phyloP scores from a whole-genome alignment of 37 sponge, comb jelly and placozoan species.

The Aphrocallistes beatrix region DNA sequence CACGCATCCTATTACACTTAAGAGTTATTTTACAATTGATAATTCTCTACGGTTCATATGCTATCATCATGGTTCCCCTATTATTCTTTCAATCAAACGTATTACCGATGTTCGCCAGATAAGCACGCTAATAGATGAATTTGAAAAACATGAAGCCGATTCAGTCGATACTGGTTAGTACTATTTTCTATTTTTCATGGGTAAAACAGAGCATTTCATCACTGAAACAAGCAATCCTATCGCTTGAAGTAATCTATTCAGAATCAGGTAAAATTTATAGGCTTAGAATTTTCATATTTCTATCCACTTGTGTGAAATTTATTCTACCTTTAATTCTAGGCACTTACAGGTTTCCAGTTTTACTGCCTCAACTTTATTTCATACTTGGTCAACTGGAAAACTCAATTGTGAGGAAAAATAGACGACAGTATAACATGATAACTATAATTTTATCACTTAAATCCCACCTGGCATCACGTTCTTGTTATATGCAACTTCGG shows the following conservation, averaged over 20 bases:
- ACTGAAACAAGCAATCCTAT: not conserved
- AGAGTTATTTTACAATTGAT: not conserved
- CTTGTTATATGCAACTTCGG: not conserved
- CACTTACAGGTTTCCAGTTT: not conserved
- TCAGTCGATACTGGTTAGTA: no score
- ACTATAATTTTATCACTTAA: not conserved
- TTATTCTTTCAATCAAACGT: not conserved
- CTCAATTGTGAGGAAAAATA: not conserved
- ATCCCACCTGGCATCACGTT: not conserved
- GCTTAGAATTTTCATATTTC: not conserved
- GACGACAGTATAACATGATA: not conserved
- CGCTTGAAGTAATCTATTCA: not conserved
- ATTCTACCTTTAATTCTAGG: not conserved
- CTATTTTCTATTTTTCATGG: no score
- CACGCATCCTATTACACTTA: not conserved
- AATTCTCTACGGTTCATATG: not conserved
- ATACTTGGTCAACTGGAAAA: not conserved
- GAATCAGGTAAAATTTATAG: not conserved
- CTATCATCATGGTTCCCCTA: not conserved
- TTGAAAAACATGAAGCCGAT: no score
- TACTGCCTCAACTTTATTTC: not conserved
- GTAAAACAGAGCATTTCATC: no score
- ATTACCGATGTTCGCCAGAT: not conserved
- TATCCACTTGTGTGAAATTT: not conserved
- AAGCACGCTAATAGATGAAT: no score